phyloP scores from a whole-genome alignment of 2,113 vertebrate species.

The Origma solitaria region DNA sequence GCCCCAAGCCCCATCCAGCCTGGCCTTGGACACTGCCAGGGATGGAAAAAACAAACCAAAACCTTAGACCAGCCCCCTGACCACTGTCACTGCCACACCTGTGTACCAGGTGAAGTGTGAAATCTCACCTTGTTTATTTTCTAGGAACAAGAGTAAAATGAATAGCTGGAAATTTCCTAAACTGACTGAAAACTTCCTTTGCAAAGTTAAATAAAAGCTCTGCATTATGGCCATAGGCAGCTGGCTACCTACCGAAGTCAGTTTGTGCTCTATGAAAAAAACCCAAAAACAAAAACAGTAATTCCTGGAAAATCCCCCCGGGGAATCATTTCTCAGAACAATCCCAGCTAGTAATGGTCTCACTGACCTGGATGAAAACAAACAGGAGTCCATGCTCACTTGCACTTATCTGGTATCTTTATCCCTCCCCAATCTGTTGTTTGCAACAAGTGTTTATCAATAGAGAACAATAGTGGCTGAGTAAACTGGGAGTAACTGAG shows the following conservation, averaged over 20 bases:
- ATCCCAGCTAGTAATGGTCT: no score
- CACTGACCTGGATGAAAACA: not conserved
- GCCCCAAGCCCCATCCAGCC: not conserved
- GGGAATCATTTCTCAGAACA: not conserved
- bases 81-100: not conserved
- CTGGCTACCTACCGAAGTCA: not conserved
- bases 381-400: rapidly evolving
- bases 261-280: rapidly evolving
- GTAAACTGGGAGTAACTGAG: not conserved
- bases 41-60: not conserved
- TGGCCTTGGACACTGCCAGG: not conserved
- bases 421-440: not conserved
- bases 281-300: rapidly evolving
- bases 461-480: not conserved
- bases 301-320: not conserved
- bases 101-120: rapidly evolving
- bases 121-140: not conserved
- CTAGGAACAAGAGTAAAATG: not conserved
- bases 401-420: not conserved
- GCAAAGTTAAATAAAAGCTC: not conserved
- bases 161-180: not conserved
- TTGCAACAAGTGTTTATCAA: not conserved
- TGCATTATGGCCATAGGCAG: rapidly evolving
- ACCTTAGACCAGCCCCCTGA: not conserved
- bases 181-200: not conserved